phyloP scores from a whole-genome alignment of 2,888 invertebrate species.

The Stegana nigrithorax region DNA sequence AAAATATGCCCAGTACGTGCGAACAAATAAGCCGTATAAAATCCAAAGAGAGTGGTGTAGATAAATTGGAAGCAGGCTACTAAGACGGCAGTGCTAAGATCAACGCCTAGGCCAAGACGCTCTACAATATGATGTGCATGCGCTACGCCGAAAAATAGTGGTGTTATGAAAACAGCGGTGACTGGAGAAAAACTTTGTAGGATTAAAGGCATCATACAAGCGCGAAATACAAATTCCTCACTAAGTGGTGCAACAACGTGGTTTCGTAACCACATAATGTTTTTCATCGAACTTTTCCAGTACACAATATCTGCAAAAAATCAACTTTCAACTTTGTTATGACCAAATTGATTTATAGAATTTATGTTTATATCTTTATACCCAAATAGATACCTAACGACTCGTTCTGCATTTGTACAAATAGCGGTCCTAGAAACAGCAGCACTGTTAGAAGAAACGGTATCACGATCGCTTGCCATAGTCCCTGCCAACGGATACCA shows the following conservation, averaged over 20 bases:
- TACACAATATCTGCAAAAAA: constrained; percentile 74
- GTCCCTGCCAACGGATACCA: constrained; percentile 80
- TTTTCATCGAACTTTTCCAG: constrained; percentile 79
- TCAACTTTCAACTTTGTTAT: not conserved
- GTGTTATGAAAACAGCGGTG: constrained; percentile 84
- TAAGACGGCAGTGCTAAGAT: constrained; percentile 77
- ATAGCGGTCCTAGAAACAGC: constrained; percentile 86
- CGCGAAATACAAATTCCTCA: constrained; percentile 95
- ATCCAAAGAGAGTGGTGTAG: constrained; percentile 93
- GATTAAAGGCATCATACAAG: constrained; percentile 93
- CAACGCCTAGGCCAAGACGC: constrained; percentile 78
- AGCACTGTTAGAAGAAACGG: constrained; percentile 84
- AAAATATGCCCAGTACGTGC: constrained; percentile 89
- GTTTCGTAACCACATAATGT: constrained; percentile 88
- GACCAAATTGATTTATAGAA: not conserved
- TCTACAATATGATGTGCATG: constrained; percentile 94
- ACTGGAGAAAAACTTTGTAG: constrained; percentile 83
- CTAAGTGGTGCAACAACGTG: constrained; percentile 91
- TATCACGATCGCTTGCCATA: constrained; percentile 78
- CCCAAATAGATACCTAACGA: constrained; percentile 77
- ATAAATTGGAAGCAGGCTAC: constrained; percentile 88
- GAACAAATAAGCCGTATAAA: constrained; percentile 93
- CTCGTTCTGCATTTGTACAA: constrained; percentile 78
- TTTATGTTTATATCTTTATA: constrained; percentile 58
- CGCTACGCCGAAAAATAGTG: constrained; percentile 92